A percentile compares a stretch with the other conserved stretches of the same genome.
These are phyloP conservation scores for Coreoperca whiteheadi DNA, from an alignment of 2,113 vertebrate species.

Conservation along the genomic window DNA sequence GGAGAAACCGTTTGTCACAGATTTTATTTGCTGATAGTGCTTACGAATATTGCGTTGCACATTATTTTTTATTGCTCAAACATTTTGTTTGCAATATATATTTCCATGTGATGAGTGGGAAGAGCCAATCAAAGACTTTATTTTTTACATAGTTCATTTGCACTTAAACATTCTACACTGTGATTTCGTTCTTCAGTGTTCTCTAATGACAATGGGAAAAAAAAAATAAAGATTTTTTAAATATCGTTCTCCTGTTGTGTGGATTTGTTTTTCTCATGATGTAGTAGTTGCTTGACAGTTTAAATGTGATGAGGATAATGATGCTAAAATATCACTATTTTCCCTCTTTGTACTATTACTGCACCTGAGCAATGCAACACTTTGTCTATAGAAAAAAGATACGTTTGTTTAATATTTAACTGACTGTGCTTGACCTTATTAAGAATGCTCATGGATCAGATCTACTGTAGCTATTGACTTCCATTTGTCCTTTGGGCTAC, in stretches of 20 bases:
- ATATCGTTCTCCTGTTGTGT: constrained; percentile 8
- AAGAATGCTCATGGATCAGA: too few species aligned
- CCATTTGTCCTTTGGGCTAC: too few species aligned
- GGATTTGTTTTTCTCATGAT: not conserved
- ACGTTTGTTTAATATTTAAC: not conserved
- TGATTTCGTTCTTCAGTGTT: constrained; percentile 68
- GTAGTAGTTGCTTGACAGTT: not conserved
- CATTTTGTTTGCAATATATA: constrained; percentile 1
- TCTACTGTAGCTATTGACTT: not conserved
- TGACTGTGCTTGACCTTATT: not conserved
- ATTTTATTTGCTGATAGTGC: constrained; percentile 47
- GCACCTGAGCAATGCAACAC: not conserved
- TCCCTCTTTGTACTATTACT: not conserved
- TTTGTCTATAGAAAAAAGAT: not conserved
- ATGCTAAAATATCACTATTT: not conserved
- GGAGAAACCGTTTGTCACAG: not conserved
- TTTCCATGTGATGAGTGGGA: constrained; percentile 33
- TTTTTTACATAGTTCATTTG: constrained; percentile 69
- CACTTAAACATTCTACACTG: constrained; percentile 78
- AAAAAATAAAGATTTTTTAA: constrained; percentile 65
- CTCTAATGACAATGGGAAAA: constrained; percentile 57
- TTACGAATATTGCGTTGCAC: constrained; percentile 52
- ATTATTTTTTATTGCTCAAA: constrained; percentile 34
- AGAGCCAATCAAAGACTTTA: constrained; percentile 38
- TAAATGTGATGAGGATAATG: not conserved